Base-by-base conservation (phyloP, 2,888 invertebrate species). In the Periphyllus acericola region DNA sequence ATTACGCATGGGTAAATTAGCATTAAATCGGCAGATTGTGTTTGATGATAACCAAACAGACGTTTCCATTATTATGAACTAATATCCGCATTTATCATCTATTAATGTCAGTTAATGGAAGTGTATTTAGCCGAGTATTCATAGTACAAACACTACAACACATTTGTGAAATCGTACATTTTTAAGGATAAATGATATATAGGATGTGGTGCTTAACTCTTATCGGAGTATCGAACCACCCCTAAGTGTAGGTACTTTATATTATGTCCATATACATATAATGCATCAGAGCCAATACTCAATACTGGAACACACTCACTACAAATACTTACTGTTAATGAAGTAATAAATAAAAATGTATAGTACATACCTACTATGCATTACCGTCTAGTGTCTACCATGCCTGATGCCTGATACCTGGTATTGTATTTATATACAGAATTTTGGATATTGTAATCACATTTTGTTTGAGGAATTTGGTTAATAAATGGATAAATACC, bases 71-170 rank as follows among this genome's bases (percentile, higher is more conserved):
- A 78, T 78, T 78, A 32, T 52, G 32, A 78, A 55, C 32, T 52
- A 21, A 78, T 25, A 60, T 25, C 32, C 5, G 29, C 32, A 78
- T 52, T 78, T 29, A 78, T 52, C 52, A 19, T 78, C 52, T 78
- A 55, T 55, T 78, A 78, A 78, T 78, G 29, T 52, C 32, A 52
- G 32, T 52, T 78, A 78, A 78, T 78, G 78, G 78, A 78, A 78
- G 52, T n/a, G n/a, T 52, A 32, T 29, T 19, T 32, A 78, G 52
- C 55, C 46, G 29, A 78, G 78, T 52, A 32, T 52, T 32, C 11
- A 32, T 46, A 32, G 32, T 78, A 52, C 32, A 52, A 32, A 52
- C 52, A 52, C 52, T 52, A 32, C 9, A 52, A 29, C 32, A 21
- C 32, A 55, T 78, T 32, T 78, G 25, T 32, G 32, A 78, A 78